These are phyloP conservation scores for Cerceris ruficornis DNA, from an alignment of 2,888 invertebrate genomes.

Conservation along the genomic window DNA sequence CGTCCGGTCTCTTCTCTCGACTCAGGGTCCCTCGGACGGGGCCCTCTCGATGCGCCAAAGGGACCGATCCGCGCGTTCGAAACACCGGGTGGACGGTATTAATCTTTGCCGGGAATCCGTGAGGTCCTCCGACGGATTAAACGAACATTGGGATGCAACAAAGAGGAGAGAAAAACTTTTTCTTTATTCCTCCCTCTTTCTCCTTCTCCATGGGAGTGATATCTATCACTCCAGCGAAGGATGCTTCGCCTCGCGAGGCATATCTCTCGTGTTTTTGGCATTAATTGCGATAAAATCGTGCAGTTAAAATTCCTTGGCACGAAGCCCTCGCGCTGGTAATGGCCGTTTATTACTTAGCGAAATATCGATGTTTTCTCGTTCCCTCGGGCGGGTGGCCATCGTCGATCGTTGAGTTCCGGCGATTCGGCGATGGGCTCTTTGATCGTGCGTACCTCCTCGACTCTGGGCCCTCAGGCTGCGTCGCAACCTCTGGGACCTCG, in stretches of 20 bases:
- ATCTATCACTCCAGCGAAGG: conserved; percentile 19
- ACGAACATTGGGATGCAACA: conserved; percentile 32
- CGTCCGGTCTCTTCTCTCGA: conserved; percentile 36
- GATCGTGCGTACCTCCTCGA: conserved; percentile 62
- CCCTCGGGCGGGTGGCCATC: conserved; percentile 53
- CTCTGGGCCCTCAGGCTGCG: conserved; percentile 52
- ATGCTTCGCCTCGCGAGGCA: not conserved
- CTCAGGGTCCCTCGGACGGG: conserved; percentile 40
- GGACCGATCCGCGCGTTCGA: conserved; percentile 50
- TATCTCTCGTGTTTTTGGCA: conserved; percentile 11
- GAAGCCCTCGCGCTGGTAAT: conserved; percentile 24
- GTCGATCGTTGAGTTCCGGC: conserved; percentile 61
- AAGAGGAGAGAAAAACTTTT: not conserved
- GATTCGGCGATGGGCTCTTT: conserved; percentile 69
- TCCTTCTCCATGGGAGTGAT: conserved; percentile 25
- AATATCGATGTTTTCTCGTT: conserved; percentile 58
- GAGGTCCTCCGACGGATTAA: conserved; percentile 49
- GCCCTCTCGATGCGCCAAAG: conserved; percentile 21
- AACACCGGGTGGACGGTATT: conserved; percentile 62
- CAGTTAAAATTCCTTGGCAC: conserved; percentile 29
- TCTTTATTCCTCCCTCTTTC: not conserved
- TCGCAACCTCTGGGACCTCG: conserved; percentile 65
- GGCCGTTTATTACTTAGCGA: conserved; percentile 52
- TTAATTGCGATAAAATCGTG: conserved; percentile 45
- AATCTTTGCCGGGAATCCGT: conserved; percentile 57